Conservation (phyloP, 2,797 vertebrate genomes). For the Cirrhinus molitorella region DNA sequence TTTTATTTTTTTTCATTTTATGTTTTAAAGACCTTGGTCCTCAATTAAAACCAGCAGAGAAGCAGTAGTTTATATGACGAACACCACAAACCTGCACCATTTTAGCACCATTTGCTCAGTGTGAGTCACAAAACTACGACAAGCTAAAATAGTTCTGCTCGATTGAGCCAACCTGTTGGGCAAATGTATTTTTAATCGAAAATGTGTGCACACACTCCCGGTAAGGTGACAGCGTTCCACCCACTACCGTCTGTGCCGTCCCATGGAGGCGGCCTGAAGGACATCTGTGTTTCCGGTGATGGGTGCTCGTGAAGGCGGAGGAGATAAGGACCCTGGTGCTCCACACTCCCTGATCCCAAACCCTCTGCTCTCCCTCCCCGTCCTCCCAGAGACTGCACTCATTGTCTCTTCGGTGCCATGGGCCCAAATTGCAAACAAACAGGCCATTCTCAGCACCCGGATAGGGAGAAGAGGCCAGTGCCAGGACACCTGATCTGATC, state of each 20-base stretch:
- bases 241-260: conserved; percentile 32
- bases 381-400: conserved; percentile 58
- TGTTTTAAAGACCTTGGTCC: too few relatives aligned
- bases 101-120: conserved; percentile 24
- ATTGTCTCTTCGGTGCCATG: conserved; percentile 59
- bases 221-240: conserved; percentile 13
- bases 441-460: conserved; percentile 62
- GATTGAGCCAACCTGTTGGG: neutral
- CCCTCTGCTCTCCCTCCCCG: conserved; percentile 27
- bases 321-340: conserved; percentile 43
- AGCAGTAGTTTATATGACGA: neutral
- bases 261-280: neutral
- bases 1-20: too few relatives aligned
- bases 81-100: neutral
- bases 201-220: neutral
- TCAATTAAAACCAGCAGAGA: neutral
- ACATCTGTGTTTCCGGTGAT: conserved; percentile 48
- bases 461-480: conserved; percentile 56
- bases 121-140: neutral
- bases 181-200: conserved; percentile 34
- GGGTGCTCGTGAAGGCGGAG: conserved; percentile 25
- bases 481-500: conserved; percentile 66
- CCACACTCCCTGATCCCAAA: conserved; percentile 17
- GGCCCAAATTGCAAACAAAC: conserved; percentile 61
- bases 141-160: conserved; percentile 27